Base-by-base conservation (phyloP, 2,797 vertebrate genomes). In the Sebastes nivosus region DNA sequence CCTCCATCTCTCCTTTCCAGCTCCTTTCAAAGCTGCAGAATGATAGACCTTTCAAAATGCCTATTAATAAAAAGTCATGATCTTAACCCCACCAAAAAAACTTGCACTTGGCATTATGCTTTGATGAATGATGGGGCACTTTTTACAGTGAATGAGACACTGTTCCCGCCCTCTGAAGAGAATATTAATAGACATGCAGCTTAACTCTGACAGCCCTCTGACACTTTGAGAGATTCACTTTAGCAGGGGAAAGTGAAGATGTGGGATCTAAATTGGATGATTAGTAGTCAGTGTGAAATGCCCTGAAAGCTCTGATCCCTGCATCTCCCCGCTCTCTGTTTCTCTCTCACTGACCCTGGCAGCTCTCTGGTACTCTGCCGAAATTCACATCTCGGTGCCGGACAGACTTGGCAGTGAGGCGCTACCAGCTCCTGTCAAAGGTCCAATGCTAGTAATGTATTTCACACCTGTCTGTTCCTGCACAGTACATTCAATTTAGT, bases 171-270 rank as follows among this genome's bases (percentile, higher is more conserved):
- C 81, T 91, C 88, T 91, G 83, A 85, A 81, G 84, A 84, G 87
- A 93, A 94, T 94, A 93, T 93, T 92, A 92, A 93, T 92, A 87
- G 93, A 94, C 85, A 83, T 72, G 84, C 87, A 88, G 90, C 87
- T 92, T 92, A 89, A 90, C 77, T 86, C 83, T 93, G 92, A 93
- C 88, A 94, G 90, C 87, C 75, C 75, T 73, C 83, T 88, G 91
- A 93, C 92, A 92, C 89, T 67, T 87, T 85, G 76, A 88, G 80
- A 91, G 88, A 92, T 91, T 91, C 84, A 72, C 87, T 94, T 93
- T 91, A 89, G 87, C 79, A 67, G 81, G 22, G 69, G 79, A 80
- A 86, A 89, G 87, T 78, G 77, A 87, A 91, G 89, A 94, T 87
- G 87, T 85, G 80, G 29, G 88, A 90, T 94, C 90, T 94, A 87